Evolutionary conservation across 1,140 invertebrate species (phyloP), one percentile per base, ranked within the genome.

Genomic region (Ericerus pela): DNA sequence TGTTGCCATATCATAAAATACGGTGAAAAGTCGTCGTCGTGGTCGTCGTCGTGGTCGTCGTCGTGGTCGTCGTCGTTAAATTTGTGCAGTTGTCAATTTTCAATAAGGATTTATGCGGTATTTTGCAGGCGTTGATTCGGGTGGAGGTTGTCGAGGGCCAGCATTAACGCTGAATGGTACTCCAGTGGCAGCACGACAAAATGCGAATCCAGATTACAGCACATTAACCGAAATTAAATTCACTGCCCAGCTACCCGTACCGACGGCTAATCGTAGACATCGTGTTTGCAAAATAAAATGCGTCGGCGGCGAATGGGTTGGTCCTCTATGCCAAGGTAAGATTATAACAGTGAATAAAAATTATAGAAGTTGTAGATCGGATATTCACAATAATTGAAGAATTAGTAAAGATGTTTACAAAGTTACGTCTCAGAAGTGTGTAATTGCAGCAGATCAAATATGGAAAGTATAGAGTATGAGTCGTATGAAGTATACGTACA

Each of bases 281-380:
- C 68, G 81, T 18, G 73, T 84, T 2, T 87, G 84, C 67, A 87
- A 86, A 67, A 83, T 87, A 53, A 84, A 85, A 68, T 86, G 84
- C 62, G 77, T 86, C 38, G 80, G 80, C 62, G 83, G 82, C 37
- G 78, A 82, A 63, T 86, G 84, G 84, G 79, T 85, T 36, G 84
- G 84, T 12, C 84, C 84, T 22, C 66, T 82, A 18, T 83, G 80
- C 63, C 74, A 71, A 65, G 74, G 74, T 75, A 61, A 63, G 54
- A n/a, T n/a, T n/a, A n/a, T n/a, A 27, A n/a, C n/a, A n/a, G n/a
- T n/a, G n/a, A n/a, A n/a, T n/a, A n/a, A n/a, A n/a, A n/a, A n/a
- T n/a, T n/a, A n/a, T n/a, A n/a, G n/a, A n/a, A n/a, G n/a, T n/a
- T n/a, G n/a, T n/a, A n/a, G n/a, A n/a, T n/a, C n/a, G n/a, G n/a